Evolutionary conservation across 2,888 invertebrate genomes (phyloP).

Genomic region (Catocala fraxini): DNA sequence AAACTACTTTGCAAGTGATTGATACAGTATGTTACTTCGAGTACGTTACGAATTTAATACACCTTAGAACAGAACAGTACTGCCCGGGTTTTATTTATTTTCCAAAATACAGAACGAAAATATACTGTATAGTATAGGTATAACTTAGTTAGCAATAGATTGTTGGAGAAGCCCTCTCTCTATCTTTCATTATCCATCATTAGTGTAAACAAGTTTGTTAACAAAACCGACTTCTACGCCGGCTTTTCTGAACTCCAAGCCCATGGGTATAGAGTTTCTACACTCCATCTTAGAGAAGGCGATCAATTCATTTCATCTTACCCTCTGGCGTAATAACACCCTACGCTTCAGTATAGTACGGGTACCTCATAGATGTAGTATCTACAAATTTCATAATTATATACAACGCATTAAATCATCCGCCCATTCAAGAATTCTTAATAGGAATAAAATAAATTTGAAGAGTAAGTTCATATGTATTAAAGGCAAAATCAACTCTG

Average conservation of each 20-base stretch:
- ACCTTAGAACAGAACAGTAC: no score
- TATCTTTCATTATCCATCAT: slow-evolving; percentile 75
- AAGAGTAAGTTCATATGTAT: no score
- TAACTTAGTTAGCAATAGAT: slow-evolving; percentile 33
- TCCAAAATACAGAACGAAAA: no score
- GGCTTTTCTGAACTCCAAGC: slow-evolving; percentile 62
- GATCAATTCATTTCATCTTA: slow-evolving; percentile 74
- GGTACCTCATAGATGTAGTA: slow-evolving; percentile 11
- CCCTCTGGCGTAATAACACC: slow-evolving; percentile 64
- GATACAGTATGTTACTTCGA: no score
- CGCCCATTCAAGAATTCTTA: neutral
- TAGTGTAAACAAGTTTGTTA: slow-evolving; percentile 73
- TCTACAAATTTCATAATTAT: neutral
- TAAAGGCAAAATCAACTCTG: no score
- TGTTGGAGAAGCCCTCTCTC: slow-evolving; percentile 54
- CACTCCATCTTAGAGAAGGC: slow-evolving; percentile 71
- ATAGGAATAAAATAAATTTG: neutral
- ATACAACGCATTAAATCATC: neutral
- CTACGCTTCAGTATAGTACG: slow-evolving; percentile 28
- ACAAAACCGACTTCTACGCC: slow-evolving; percentile 60
- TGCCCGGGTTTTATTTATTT: no score
- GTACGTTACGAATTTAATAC: no score
- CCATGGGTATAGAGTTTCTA: slow-evolving; percentile 73
- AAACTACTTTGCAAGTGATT: no score
- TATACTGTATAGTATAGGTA: neutral